These are phyloP conservation scores for Molossus alvarezi DNA, from an alignment of 2,797 vertebrate species.

Conservation along the genomic window DNA sequence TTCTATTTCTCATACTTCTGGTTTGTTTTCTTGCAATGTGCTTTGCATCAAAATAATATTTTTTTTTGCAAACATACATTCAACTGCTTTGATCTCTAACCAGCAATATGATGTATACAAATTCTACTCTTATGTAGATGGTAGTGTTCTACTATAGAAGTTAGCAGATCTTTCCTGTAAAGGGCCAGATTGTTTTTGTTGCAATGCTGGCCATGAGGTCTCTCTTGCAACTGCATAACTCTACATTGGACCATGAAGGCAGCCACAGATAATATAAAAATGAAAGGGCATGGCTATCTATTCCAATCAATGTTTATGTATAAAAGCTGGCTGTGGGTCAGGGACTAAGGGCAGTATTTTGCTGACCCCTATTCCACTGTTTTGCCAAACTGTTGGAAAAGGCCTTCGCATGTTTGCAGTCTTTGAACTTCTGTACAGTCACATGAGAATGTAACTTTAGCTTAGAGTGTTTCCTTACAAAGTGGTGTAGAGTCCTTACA, in stretches of 20 bases:
- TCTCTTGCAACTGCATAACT: neutral
- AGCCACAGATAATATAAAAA: neutral
- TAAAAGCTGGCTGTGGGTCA: neutral
- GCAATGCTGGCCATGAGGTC: neutral
- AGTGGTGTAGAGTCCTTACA: neutral
- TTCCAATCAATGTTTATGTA: neutral
- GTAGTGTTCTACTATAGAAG: neutral
- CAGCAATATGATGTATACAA: neutral
- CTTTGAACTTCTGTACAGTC: neutral
- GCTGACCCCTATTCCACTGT: neutral
- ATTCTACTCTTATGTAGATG: neutral
- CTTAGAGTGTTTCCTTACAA: neutral
- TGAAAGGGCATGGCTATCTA: neutral
- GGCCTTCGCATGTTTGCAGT: neutral
- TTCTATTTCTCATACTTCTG: neutral
- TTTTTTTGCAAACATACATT: neutral
- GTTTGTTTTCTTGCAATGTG: slow-evolving; percentile 20
- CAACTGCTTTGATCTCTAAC: slow-evolving; percentile 19
- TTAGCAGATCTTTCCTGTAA: neutral
- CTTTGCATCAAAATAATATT: slow-evolving; percentile 10
- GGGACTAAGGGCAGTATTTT: neutral
- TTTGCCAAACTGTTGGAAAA: neutral
- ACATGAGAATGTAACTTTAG: neutral
- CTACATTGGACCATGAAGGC: neutral
- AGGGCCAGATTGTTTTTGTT: neutral